Evolutionary conservation across 2,888 invertebrate genomes (phyloP).

Genomic region (Erpobdella octoculata): DNA sequence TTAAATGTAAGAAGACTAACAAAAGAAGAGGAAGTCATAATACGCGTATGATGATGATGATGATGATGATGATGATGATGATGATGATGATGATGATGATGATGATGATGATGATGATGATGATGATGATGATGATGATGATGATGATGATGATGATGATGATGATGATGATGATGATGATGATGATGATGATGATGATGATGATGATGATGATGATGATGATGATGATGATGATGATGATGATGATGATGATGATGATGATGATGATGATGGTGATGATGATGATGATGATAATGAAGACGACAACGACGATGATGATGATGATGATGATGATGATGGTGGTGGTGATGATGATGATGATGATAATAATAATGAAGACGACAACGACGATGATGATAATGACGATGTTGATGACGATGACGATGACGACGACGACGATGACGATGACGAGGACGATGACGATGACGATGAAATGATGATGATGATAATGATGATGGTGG

Average conservation of each 20-base stretch:
- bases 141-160: neutral
- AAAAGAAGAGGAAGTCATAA: neutral
- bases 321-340: neutral
- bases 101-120: conserved; percentile 16
- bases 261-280: conserved; percentile 19
- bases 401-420: neutral
- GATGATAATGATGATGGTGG: neutral
- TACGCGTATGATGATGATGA: neutral
- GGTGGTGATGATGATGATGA: conserved; percentile 9
- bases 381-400: neutral
- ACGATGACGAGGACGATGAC: neutral
- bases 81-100: neutral
- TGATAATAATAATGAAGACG: neutral
- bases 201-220: neutral
- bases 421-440: neutral
- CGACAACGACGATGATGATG: neutral
- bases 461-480: conserved; percentile 7
- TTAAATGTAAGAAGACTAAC: neutral
- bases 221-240: conserved; percentile 14
- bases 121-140: neutral
- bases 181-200: conserved; percentile 12
- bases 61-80: neutral
- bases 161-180: neutral
- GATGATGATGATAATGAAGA: conserved; percentile 6
- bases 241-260: conserved; percentile 16